phyloP scores from a whole-genome alignment of 1,140 invertebrate species.

The Ladona fulva region DNA sequence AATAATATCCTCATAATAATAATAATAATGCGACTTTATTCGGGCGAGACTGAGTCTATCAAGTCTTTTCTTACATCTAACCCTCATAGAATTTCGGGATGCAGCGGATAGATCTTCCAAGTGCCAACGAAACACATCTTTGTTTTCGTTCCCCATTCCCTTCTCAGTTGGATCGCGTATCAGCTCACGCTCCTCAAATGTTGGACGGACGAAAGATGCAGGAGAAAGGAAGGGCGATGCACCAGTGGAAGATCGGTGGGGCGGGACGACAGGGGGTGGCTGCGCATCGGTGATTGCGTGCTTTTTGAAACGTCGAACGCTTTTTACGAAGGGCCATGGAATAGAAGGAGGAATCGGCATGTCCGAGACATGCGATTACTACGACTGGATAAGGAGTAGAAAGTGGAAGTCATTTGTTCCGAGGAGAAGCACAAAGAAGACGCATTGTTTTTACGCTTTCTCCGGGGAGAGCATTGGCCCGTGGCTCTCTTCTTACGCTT shows the following conservation, averaged over 20 bases:
- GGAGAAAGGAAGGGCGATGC: no score
- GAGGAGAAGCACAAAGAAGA: neutral
- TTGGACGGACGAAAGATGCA: no score
- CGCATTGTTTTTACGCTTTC: conserved; percentile 1
- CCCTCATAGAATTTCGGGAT: no score
- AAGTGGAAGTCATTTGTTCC: conserved; percentile 5
- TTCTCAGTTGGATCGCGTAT: no score
- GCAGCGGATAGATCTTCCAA: no score
- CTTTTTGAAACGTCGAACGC: neutral
- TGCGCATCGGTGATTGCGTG: neutral
- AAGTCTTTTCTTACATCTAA: no score
- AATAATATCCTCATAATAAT: no score
- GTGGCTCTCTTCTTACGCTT: neutral
- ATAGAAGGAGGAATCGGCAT: neutral
- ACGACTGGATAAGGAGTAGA: neutral
- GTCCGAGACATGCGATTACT: conserved; percentile 1
- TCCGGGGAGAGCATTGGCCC: neutral
- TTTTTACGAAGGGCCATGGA: neutral
- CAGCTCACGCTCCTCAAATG: no score
- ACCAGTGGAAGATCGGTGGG: neutral
- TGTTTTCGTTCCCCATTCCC: no score
- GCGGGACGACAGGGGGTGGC: neutral
- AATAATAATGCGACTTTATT: no score
- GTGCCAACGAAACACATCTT: no score
- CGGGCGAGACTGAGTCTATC: no score